These are phyloP conservation scores for Motacilla alba DNA, from an alignment of 2,113 vertebrate genomes.

Conservation along the genomic window DNA sequence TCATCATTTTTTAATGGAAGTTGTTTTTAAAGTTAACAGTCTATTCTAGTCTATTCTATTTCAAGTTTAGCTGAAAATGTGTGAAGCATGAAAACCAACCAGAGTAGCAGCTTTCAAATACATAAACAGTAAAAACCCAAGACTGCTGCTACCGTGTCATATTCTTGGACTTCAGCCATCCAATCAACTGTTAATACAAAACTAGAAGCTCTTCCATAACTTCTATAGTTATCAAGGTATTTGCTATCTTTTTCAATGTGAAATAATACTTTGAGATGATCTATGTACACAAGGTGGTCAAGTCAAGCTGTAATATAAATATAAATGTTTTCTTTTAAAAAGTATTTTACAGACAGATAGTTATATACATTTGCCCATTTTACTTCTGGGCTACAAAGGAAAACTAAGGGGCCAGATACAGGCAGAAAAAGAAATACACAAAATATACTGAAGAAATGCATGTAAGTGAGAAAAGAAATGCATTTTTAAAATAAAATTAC, in stretches of 20 bases:
- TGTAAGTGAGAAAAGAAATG: neutral
- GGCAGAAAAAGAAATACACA: constrained; percentile 19
- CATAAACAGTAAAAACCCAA: constrained; percentile 68
- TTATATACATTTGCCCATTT: constrained; percentile 89
- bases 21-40: constrained; percentile 85
- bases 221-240: constrained; percentile 85
- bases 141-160: constrained; percentile 59
- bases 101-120: constrained; percentile 69
- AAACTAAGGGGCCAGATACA: constrained; percentile 9
- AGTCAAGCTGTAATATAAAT: constrained; percentile 85
- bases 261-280: constrained; percentile 97
- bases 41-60: too few species aligned
- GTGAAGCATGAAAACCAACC: constrained; percentile 61
- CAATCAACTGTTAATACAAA: constrained; percentile 84
- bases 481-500: neutral
- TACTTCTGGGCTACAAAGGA: constrained; percentile 70
- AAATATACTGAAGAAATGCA: constrained; percentile 41
- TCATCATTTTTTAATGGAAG: constrained; percentile 62
- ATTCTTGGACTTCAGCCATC: constrained; percentile 63
- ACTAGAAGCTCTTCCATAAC: constrained; percentile 90
- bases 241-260: constrained; percentile 96
- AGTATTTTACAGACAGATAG: constrained; percentile 75
- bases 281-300: constrained; percentile 93
- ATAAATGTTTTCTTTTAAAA: constrained; percentile 84
- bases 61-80: constrained; percentile 66